Conservation (phyloP, 2,888 invertebrate genomes). For the Lepidochitona cinerea region DNA sequence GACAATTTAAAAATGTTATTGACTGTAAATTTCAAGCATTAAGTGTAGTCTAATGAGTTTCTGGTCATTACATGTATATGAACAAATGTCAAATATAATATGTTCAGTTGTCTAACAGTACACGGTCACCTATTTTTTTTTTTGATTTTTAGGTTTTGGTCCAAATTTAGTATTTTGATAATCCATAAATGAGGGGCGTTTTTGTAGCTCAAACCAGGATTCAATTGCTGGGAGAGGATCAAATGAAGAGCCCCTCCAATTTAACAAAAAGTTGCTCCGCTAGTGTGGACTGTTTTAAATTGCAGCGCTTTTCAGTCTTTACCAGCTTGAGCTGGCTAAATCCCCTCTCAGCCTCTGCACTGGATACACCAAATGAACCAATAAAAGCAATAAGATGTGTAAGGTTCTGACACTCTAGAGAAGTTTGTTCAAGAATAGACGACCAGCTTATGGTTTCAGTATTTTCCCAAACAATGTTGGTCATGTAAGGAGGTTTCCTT, state of each 20-base stretch:
- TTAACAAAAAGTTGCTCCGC: neutral
- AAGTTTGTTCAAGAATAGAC: neutral
- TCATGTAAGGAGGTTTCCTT: neutral
- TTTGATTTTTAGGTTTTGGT: neutral
- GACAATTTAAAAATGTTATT: no score
- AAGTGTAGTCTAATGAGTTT: no score
- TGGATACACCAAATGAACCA: neutral
- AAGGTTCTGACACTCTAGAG: neutral
- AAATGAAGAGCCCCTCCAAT: neutral
- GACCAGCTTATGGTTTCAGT: neutral
- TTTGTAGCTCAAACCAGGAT: neutral
- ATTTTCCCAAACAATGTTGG: neutral
- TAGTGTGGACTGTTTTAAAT: neutral
- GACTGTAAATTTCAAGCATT: no score
- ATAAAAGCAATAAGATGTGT: neutral
- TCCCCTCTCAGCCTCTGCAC: neutral
- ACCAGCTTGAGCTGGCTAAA: neutral
- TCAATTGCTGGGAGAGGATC: neutral
- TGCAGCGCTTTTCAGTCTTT: neutral
- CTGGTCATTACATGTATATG: no score
- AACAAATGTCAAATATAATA: no score
- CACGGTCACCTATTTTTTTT: no score
- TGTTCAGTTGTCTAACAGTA: no score
- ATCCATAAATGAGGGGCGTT: neutral
- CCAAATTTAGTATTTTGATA: neutral